Evolutionary conservation across 2,888 invertebrate species (phyloP), one percentile per base, ranked within the genome.

Genomic region (Gerris lacustris): DNA sequence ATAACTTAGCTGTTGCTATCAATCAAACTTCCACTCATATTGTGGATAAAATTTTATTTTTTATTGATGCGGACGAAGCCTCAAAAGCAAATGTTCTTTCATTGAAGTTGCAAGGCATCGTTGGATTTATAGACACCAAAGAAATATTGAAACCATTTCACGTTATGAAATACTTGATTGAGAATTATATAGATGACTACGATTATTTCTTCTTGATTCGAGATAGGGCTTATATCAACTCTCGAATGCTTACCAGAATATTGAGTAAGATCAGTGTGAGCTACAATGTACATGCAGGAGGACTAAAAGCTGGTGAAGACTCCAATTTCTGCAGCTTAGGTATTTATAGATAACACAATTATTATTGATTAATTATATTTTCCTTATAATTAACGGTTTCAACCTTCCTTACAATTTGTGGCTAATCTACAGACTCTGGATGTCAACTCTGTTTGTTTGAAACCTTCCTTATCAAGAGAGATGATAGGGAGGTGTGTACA

Each of bases 151-250:
- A 91, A 76, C 92, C 94, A 0, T 92, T 95, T 80, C 93, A 94
- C 79, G 88, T 91, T 31, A 83, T 96, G 66, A 94, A 94, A 79
- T 96, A 95, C 79, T 87, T 96, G 11, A 88, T 89, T 0, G 94
- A 95, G 77, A 93, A 93, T 79, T 94, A 90, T 81, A 82, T 91
- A 55, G 90, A 95, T 77, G 91, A 91, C 76, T 97, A 90, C 80
- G 95, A 97, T 81, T 97, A 92, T 82, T 96, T 95, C 82, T 90
- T 93, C 79, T 83, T 98, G 68, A 86, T 91, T 67, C 88, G 91
- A 66, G 97, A 97, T 80, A 85, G 85, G 6, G 88, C 90, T 1
- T 97, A 91, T 79, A 85, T 97, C 69, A 91, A 96, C 80, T 90
- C 90, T 0, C 86, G 90, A 67, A 86, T 86, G 70, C 81, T 97